phyloP scores from a whole-genome alignment of 1,140 invertebrate species.

The Heliconius himera region DNA sequence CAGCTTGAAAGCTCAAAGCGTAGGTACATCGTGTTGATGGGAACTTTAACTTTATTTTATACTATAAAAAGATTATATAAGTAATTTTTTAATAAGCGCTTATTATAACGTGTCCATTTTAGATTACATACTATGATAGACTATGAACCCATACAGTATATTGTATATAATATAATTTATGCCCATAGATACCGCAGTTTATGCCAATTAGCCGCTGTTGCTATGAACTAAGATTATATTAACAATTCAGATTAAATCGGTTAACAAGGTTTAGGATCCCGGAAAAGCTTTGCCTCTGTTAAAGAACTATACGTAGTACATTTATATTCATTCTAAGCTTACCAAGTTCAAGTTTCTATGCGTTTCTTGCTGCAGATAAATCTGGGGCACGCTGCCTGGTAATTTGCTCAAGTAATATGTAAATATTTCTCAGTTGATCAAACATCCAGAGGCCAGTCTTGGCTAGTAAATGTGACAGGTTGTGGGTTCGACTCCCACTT shows the following conservation, averaged over 20 bases:
- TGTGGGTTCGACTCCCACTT: no score
- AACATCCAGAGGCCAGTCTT: not conserved
- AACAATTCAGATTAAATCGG: constrained; percentile 70
- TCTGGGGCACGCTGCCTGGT: not conserved
- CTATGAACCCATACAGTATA: constrained; percentile 1
- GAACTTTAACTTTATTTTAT: no score
- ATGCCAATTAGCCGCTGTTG: constrained; percentile 57
- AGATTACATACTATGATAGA: not conserved
- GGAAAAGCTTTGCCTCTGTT: constrained; percentile 27
- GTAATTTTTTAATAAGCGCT: no score
- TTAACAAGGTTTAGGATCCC: constrained; percentile 34
- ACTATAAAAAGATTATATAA: no score
- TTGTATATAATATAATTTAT: not conserved
- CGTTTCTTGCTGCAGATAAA: constrained; percentile 3
- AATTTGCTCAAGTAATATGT: not conserved
- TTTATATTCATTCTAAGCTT: not conserved
- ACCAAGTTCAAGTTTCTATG: not conserved
- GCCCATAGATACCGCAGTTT: not conserved
- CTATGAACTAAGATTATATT: constrained; percentile 54
- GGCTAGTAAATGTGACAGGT: no score
- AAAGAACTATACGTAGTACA: constrained; percentile 6
- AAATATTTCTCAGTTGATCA: not conserved
- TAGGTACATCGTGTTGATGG: no score
- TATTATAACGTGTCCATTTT: no score
- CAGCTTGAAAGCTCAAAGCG: no score